A percentile compares a stretch with the other conserved stretches of the same genome.
phyloP scores from a whole-genome alignment of 2,113 vertebrate species.

The Gorilla gorilla region DNA sequence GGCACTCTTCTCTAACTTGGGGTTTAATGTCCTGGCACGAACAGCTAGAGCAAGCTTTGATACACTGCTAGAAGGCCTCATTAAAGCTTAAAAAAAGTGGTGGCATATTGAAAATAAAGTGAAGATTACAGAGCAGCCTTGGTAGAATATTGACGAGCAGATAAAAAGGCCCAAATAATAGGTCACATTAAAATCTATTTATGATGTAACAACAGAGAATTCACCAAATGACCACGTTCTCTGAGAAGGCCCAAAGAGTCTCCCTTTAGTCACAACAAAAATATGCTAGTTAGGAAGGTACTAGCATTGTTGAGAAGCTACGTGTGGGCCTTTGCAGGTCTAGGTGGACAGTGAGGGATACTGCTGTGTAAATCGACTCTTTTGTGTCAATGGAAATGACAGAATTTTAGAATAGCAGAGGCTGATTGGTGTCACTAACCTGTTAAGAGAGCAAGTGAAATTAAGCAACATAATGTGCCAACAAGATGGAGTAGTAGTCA shows the following conservation, averaged over 20 bases:
- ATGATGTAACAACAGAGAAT: not conserved
- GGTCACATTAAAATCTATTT: not conserved
- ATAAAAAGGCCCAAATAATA: not conserved
- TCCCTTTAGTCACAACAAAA: not conserved
- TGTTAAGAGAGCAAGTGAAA: not conserved
- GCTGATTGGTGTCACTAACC: not conserved
- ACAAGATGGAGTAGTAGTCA: not conserved
- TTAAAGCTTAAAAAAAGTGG: not conserved
- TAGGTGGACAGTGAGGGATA: not conserved
- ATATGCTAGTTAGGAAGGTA: not conserved
- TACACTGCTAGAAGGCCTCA: not conserved
- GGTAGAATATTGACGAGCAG: not conserved
- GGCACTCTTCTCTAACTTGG: not conserved
- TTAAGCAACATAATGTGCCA: not conserved
- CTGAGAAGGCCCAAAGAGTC: not conserved
- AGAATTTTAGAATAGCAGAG: not conserved
- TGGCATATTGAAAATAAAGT: not conserved
- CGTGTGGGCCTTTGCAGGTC: not conserved
- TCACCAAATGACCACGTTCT: not conserved
- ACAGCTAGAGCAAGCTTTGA: not conserved
- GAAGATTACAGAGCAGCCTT: not conserved
- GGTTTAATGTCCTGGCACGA: not conserved
- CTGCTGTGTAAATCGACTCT: not conserved
- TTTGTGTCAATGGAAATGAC: not conserved
- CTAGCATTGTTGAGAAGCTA: not conserved